Base-by-base conservation (phyloP, 2,888 invertebrate species). In the Carabus problematicus region DNA sequence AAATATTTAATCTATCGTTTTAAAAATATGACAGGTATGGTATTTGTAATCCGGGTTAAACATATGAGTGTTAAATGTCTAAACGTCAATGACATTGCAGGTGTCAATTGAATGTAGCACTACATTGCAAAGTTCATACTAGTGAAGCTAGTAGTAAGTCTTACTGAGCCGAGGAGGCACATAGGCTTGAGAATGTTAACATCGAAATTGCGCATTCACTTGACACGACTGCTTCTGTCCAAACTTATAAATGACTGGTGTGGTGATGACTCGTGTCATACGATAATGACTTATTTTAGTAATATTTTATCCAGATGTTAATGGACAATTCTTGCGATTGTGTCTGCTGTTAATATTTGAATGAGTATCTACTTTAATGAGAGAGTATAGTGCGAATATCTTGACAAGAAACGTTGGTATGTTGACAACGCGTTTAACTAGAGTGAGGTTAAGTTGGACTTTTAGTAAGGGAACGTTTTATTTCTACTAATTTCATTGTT, bases 21-120 rank as follows among this genome's bases (percentile, higher is more conserved):
- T 62, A 69, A 56, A 55, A 62, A 54, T 55, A 62, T 47, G 69
- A 56, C 69, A 55, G 69, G 62, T 43, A 60, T 67, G 60, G 67
- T 60, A 42, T 60, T 67, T 47, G 54, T 66, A 43, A 64, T 55
- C 60, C 67, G 52, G 52, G 49, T 67, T 67, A 43, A 60, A 67
- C 9, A 56, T 29, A 39, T 39, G 58, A 59, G 59, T 67, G 60
- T 60, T 52, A n/a, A 67, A 58, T 39, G 14, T 29, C 29, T 16
- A 59, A 18, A 19, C 52, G n/a, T 29, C 45, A 45, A 45, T n/a
- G n/a, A 45, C 7, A 3, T 45, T n/a, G 12, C 45, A 45, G 45
- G n/a, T 45, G 29, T 3, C 29, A 29, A 2, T 9, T 18, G 52
- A 52, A 52, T 12, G 14, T 52, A 63, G 16, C 52, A 64, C 39